phyloP scores from a whole-genome alignment of 2,113 vertebrate species.

The Chaetodon trifascialis region DNA sequence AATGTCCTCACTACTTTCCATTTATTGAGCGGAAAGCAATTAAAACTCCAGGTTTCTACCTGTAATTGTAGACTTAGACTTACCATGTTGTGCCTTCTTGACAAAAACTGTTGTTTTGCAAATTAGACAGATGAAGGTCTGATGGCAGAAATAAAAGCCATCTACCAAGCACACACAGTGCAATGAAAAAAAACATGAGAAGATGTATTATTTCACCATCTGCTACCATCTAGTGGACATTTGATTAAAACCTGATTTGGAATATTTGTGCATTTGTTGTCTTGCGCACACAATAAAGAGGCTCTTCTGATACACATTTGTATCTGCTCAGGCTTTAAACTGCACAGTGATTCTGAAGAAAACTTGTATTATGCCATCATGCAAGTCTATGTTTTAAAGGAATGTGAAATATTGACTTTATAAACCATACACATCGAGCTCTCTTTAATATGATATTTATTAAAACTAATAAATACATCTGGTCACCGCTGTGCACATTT shows the following conservation, averaged over 20 bases:
- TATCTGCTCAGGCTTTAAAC: not conserved
- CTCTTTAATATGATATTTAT: not conserved
- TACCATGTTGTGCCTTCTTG: too few species aligned
- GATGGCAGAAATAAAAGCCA: too few species aligned
- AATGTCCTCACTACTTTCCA: too few species aligned
- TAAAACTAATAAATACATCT: not conserved
- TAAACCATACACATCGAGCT: not conserved
- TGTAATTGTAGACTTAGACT: too few species aligned
- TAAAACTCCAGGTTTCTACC: too few species aligned
- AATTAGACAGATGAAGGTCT: slow-evolving; percentile 60
- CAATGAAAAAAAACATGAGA: not conserved
- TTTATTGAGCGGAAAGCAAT: too few species aligned
- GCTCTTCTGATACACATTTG: too few species aligned
- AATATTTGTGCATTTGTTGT: too few species aligned
- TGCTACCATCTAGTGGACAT: slow-evolving; percentile 22
- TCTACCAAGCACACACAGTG: not conserved
- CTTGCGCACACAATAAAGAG: too few species aligned
- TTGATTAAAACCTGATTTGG: not conserved
- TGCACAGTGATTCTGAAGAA: not conserved
- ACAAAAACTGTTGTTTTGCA: slow-evolving; percentile 67
- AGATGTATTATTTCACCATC: not conserved
- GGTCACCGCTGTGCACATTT: not conserved
- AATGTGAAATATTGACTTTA: not conserved
- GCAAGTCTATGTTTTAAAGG: not conserved
- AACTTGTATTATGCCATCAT: not conserved